Evolutionary conservation across 2,888 invertebrate genomes (phyloP).

Genomic region (Caenorhabditis sinica): DNA sequence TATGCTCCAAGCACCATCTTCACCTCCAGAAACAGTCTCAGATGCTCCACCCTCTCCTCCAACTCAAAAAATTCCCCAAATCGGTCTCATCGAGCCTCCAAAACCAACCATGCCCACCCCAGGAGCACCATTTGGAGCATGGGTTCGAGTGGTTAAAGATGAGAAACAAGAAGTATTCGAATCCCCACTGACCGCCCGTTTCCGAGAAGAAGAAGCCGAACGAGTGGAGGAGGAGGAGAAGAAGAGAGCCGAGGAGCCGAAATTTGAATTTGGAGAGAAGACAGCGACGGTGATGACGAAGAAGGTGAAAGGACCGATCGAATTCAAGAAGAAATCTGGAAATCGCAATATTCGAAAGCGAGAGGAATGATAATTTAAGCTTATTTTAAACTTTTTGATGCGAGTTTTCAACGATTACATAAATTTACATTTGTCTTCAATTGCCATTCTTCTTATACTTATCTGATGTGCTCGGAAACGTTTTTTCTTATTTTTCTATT

Average conservation of each 20-base stretch:
- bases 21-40: slow-evolving; percentile 25
- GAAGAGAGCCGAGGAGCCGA: slow-evolving; percentile 63
- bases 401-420: neutral
- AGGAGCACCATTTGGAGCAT: slow-evolving; percentile 61
- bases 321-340: slow-evolving; percentile 72
- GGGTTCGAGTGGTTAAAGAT: slow-evolving; percentile 63
- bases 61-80: slow-evolving; percentile 22
- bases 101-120: slow-evolving; percentile 18
- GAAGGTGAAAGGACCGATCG: slow-evolving; percentile 73
- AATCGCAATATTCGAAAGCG: slow-evolving; percentile 69
- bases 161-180: slow-evolving; percentile 64
- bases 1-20: slow-evolving; percentile 14
- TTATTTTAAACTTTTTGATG: neutral
- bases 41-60: neutral
- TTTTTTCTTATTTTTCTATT: no score
- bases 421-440: neutral
- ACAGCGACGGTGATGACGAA: slow-evolving; percentile 70
- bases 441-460: neutral
- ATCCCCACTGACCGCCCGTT: slow-evolving; percentile 69
- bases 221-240: slow-evolving; percentile 46
- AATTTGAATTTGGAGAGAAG: slow-evolving; percentile 74
- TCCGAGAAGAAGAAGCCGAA: slow-evolving; percentile 65
- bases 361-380: slow-evolving; percentile 50
- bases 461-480: no score
- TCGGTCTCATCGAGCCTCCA: slow-evolving; percentile 9